A percentile compares a stretch with the other conserved stretches of the same genome.
Evolutionary conservation across 2,113 vertebrate species (phyloP).

Genomic region (Callionymus lyra): DNA sequence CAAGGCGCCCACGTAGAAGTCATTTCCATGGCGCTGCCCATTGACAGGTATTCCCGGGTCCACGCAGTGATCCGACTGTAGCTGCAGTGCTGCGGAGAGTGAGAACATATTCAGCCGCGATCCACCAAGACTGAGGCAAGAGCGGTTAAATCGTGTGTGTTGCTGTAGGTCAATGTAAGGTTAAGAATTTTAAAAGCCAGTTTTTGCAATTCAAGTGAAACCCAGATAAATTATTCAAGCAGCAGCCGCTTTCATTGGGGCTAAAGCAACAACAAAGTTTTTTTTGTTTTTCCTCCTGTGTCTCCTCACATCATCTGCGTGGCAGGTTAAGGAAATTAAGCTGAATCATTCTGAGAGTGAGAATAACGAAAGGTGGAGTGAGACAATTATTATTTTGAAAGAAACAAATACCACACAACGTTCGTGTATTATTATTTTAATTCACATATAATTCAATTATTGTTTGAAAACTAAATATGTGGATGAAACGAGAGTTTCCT

Average conservation of each 20-base stretch:
- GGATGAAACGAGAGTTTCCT: no score
- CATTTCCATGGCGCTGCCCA: slow-evolving; percentile 87
- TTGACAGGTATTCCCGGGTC: slow-evolving; percentile 94
- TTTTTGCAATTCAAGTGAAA: slow-evolving; percentile 5
- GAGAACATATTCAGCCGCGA: not conserved
- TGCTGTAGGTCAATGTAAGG: slow-evolving; percentile 6
- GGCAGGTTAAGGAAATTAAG: slow-evolving; percentile 34
- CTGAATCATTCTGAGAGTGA: slow-evolving; percentile 24
- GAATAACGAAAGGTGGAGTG: no score
- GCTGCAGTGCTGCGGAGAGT: slow-evolving; percentile 73
- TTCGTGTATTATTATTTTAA: no score
- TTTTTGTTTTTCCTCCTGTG: slow-evolving; percentile 1
- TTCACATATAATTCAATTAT: no score
- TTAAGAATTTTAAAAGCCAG: slow-evolving; percentile 8
- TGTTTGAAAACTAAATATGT: no score
- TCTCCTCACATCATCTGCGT: slow-evolving; percentile 9
- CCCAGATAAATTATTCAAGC: slow-evolving; percentile 18
- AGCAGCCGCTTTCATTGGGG: slow-evolving; percentile 14
- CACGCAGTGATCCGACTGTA: slow-evolving; percentile 92
- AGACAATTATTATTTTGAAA: no score
- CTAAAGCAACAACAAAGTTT: slow-evolving; percentile 17
- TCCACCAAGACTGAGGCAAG: not conserved
- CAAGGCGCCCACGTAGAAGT: slow-evolving; percentile 91
- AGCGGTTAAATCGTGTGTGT: not conserved
- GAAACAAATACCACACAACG: no score